These are phyloP conservation scores for Candoia aspera DNA, from an alignment of 2,113 vertebrate species.

Conservation along the genomic window DNA sequence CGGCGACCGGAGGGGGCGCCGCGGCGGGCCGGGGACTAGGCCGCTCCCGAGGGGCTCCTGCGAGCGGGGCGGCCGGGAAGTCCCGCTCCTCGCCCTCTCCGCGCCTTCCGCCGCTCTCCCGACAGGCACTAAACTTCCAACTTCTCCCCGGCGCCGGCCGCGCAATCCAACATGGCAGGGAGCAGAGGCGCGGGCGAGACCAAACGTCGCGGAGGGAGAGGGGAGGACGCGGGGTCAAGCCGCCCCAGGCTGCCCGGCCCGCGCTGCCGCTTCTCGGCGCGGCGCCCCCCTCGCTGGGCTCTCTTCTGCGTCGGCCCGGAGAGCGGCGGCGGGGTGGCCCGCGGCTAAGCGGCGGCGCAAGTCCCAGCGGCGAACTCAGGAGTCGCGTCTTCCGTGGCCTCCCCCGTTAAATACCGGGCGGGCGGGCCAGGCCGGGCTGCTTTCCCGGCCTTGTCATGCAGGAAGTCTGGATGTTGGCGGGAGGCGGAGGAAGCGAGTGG, in stretches of 20 bases:
- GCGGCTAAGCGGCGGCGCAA: not conserved
- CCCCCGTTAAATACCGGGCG: not conserved
- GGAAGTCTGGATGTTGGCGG: not conserved
- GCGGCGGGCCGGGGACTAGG: not conserved
- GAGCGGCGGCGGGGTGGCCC: not conserved
- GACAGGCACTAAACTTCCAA: conserved; percentile 17
- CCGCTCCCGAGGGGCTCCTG: not conserved
- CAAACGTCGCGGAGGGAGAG: not conserved
- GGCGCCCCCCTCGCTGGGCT: not conserved
- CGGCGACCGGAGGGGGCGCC: conserved; percentile 2
- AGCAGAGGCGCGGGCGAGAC: conserved; percentile 5
- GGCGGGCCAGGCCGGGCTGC: not conserved
- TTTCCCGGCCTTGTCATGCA: not conserved
- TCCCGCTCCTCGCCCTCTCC: not conserved
- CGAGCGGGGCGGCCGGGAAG: not conserved
- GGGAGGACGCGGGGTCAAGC: not conserved
- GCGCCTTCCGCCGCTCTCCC: not conserved
- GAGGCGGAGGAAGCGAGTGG: not conserved
- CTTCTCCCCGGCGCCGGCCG: conserved; percentile 22
- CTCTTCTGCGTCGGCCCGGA: not conserved
- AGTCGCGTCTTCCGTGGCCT: not conserved
- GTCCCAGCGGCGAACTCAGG: not conserved
- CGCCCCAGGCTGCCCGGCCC: not conserved
- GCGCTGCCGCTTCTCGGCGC: not conserved
- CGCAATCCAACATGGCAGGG: conserved; percentile 26